Conservation (phyloP, 2,113 vertebrate species). For the Pterocles burchelli region DNA sequence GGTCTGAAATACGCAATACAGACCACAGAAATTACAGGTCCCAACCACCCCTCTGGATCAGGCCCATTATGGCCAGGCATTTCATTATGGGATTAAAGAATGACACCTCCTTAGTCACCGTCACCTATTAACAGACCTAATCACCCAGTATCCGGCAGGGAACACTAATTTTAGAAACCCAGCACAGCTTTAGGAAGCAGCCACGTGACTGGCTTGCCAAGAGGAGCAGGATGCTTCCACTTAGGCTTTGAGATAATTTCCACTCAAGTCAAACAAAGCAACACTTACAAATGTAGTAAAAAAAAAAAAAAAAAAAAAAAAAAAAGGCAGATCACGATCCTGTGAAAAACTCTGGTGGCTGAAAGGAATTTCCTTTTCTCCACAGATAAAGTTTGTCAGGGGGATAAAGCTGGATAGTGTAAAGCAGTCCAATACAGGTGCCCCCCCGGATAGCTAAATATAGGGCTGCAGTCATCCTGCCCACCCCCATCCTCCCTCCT, state of each 20-base stretch:
- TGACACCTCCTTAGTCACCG: slow-evolving; percentile 35
- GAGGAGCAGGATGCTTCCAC: slow-evolving; percentile 35
- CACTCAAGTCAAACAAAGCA: background rate
- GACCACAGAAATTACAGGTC: background rate
- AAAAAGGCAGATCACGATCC: accelerated
- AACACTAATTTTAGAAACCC: slow-evolving; percentile 65
- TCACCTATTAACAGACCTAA: slow-evolving; percentile 41
- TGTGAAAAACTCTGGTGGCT: background rate
- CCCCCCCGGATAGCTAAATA: background rate
- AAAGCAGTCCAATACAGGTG: background rate
- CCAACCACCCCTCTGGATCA: background rate
- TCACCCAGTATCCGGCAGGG: background rate
- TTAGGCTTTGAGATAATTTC: background rate
- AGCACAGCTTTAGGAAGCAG: slow-evolving; percentile 22
- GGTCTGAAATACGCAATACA: accelerated
- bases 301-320: background rate
- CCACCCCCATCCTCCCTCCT: background rate
- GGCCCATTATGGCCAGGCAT: background rate
- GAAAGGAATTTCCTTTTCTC: background rate
- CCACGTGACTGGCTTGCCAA: slow-evolving; percentile 12
- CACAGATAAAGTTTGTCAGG: background rate
- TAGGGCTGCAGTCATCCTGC: background rate
- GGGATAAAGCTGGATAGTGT: background rate
- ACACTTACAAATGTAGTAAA: background rate
- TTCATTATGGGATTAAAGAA: background rate